phyloP scores from a whole-genome alignment of 1,140 invertebrate species.

The Megathymus violae region DNA sequence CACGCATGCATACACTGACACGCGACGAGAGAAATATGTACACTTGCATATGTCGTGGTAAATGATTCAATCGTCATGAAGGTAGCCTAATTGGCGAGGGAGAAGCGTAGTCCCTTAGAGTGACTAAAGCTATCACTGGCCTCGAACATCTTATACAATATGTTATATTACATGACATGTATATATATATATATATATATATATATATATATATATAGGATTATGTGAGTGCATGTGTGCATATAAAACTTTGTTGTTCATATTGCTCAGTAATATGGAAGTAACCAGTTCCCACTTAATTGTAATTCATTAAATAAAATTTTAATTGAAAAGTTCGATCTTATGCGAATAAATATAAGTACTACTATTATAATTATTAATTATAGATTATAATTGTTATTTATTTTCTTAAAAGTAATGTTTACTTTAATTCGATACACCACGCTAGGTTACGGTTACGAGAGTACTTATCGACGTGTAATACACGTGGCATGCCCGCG shows the following conservation, averaged over 20 bases:
- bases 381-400: slow-evolving; percentile 54
- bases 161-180: slow-evolving; percentile 20
- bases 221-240: slow-evolving; percentile 20
- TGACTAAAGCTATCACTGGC: slow-evolving; percentile 45
- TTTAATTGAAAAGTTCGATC: slow-evolving; percentile 68
- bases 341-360: slow-evolving; percentile 56
- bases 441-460: slow-evolving; percentile 48
- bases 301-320: slow-evolving; percentile 59
- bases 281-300: slow-evolving; percentile 40
- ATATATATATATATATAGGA: slow-evolving; percentile 31
- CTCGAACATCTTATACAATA: slow-evolving; percentile 48
- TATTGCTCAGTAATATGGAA: slow-evolving; percentile 60
- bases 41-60: no score
- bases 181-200: no score
- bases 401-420: slow-evolving; percentile 65
- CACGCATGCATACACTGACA: neutral
- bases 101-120: slow-evolving; percentile 43
- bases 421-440: slow-evolving; percentile 54
- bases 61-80: neutral
- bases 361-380: slow-evolving; percentile 57
- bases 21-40: neutral
- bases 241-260: slow-evolving; percentile 50
- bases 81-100: slow-evolving; percentile 32
- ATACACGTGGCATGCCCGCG: slow-evolving; percentile 19
- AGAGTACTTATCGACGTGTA: slow-evolving; percentile 64